Evolutionary conservation across 35 echinoderm and acorn worm species (phyloP).

Genomic region (Heliocidaris tuberculata): DNA sequence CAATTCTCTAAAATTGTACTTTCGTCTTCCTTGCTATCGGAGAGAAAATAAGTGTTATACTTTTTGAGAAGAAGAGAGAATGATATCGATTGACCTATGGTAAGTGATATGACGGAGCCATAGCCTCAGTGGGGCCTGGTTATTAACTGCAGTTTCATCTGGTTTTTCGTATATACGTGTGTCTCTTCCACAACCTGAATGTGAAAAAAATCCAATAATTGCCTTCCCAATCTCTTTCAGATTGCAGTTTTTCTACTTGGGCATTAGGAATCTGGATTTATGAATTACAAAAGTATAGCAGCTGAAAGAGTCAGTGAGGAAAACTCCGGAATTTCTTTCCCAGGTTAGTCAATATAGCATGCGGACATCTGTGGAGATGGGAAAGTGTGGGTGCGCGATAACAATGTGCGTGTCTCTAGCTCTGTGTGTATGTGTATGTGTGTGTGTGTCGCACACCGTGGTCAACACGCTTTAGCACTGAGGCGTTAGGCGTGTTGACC

Average conservation of each 20-base stretch:
- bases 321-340: background rate
- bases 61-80: background rate
- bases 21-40: background rate
- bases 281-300: background rate
- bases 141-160: background rate
- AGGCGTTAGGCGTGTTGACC: no score
- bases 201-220: constrained; percentile 7
- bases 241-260: background rate
- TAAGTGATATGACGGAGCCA: background rate
- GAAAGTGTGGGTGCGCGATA: background rate
- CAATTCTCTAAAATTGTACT: background rate
- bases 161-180: background rate
- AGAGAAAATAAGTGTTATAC: background rate
- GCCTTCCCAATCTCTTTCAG: background rate
- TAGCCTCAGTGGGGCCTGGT: background rate
- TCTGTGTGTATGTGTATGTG: background rate
- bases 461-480: background rate
- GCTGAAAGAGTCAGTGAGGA: background rate
- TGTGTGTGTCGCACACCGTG: background rate
- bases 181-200: background rate
- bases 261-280: constrained; percentile 2
- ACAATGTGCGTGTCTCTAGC: background rate
- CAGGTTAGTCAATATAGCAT: background rate
- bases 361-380: background rate
- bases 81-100: background rate